These are phyloP conservation scores for Diglossa cyanea DNA, from an alignment of 2,797 vertebrate species.

Conservation along the genomic window DNA sequence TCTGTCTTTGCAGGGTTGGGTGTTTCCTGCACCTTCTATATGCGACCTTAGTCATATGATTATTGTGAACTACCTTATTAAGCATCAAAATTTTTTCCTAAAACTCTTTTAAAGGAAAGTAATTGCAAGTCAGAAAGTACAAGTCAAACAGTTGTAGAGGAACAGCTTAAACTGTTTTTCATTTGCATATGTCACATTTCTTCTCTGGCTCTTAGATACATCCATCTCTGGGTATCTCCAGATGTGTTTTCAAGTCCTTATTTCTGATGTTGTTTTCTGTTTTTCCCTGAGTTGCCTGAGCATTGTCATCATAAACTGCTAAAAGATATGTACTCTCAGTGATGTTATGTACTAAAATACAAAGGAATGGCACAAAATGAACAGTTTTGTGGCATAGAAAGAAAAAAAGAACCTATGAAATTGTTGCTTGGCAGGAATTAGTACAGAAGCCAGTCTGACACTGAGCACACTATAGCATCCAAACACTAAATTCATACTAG, in stretches of 20 bases:
- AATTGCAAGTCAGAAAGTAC: neutral
- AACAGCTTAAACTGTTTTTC: neutral
- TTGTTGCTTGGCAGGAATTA: neutral
- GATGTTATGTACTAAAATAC: neutral
- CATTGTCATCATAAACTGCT: neutral
- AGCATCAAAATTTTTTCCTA: neutral
- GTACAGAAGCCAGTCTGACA: neutral
- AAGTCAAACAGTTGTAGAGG: neutral
- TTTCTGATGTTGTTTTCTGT: neutral
- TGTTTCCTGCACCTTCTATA: neutral
- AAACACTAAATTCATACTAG: neutral
- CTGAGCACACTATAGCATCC: neutral
- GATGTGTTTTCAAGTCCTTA: neutral
- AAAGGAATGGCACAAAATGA: neutral
- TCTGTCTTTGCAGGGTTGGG: neutral
- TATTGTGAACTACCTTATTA: neutral
- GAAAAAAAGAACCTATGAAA: neutral
- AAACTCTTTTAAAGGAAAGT: neutral
- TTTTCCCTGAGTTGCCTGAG: neutral
- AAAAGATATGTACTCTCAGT: neutral
- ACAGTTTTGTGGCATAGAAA: neutral
- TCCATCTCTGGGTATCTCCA: neutral
- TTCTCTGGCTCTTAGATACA: neutral
- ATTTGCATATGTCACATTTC: neutral
- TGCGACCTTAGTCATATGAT: fast-evolving